Evolutionary conservation across 2,113 vertebrate species (phyloP).

Genomic region (Noturus placidus): DNA sequence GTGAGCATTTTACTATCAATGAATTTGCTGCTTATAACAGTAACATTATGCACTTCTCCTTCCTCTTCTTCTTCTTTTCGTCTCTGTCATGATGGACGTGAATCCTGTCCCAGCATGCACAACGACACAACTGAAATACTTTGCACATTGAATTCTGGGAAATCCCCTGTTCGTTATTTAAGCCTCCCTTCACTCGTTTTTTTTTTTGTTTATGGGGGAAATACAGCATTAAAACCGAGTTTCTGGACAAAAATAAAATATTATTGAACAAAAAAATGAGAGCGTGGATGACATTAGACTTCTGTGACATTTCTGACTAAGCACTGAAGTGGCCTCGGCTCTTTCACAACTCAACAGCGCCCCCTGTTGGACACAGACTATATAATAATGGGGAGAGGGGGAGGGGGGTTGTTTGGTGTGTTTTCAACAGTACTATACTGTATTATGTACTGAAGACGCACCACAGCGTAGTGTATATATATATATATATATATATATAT

Average conservation of each 20-base stretch:
- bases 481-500: too few relatives aligned
- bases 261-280: not conserved
- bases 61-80: not conserved
- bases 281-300: not conserved
- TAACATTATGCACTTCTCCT: not conserved
- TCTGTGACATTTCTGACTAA: slow-evolving; percentile 15
- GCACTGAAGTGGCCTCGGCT: not conserved
- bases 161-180: not conserved
- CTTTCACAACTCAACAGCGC: slow-evolving; percentile 88
- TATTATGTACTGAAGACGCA: not conserved
- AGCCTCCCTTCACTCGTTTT: not conserved
- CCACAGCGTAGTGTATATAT: too few relatives aligned
- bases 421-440: not conserved
- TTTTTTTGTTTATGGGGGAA: not conserved
- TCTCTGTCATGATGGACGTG: not conserved
- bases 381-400: not conserved
- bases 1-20: not conserved
- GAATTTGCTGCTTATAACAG: not conserved
- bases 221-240: not conserved
- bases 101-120: not conserved
- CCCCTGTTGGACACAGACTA: slow-evolving; percentile 82
- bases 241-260: not conserved
- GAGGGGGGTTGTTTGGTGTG: not conserved
- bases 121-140: not conserved
- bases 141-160: not conserved